Conservation (phyloP, 2,113 vertebrate species). For the Pluvianellus socialis region DNA sequence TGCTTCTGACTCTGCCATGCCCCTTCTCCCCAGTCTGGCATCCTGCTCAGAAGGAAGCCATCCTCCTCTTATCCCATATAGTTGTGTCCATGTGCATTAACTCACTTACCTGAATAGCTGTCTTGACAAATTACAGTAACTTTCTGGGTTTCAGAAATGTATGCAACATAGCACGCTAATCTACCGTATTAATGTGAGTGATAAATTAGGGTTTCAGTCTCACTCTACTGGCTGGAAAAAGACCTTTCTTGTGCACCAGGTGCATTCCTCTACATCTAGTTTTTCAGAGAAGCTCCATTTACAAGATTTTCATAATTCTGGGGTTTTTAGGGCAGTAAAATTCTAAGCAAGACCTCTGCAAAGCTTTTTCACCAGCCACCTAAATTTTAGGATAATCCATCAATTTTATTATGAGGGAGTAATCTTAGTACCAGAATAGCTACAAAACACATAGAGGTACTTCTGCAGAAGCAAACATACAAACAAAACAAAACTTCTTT, state of each 20-base stretch:
- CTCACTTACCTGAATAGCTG: background rate
- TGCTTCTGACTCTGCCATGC: background rate
- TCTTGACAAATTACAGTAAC: background rate
- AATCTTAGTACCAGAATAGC: background rate
- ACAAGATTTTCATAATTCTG: background rate
- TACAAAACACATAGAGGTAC: background rate
- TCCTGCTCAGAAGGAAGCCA: background rate
- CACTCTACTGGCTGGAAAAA: background rate
- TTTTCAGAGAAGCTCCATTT: background rate
- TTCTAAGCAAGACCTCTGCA: background rate
- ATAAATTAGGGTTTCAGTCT: constrained; percentile 13
- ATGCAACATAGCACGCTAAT: background rate
- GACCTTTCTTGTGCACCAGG: background rate
- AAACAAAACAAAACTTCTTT: background rate
- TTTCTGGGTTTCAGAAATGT: background rate
- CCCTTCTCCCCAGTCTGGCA: background rate
- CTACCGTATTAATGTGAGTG: background rate
- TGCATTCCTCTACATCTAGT: background rate
- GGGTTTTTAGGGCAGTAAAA: background rate
- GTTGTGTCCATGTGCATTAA: background rate
- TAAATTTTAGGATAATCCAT: background rate
- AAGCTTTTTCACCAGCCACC: background rate
- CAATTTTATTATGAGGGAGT: background rate
- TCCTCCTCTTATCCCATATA: background rate
- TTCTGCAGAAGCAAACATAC: background rate